Base-by-base conservation (phyloP, 2,888 invertebrate species). In the Phortica magna region DNA sequence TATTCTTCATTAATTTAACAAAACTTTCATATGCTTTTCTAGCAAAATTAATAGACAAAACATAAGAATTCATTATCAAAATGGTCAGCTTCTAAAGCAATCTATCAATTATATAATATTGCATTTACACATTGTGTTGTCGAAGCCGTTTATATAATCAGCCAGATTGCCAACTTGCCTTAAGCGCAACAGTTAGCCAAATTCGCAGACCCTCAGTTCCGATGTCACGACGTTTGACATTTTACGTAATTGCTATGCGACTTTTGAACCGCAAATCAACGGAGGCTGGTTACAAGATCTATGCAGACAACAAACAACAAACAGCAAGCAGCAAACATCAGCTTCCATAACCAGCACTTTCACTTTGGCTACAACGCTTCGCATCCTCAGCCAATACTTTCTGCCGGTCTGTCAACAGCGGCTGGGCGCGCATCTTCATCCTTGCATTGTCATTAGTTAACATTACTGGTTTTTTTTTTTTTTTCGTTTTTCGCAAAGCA, bases 141-240 rank as follows among this genome's bases (percentile, higher is more conserved):
- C n/a, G n/a, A n/a, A n/a, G 7, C 7, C 48, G 14, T 48, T 48
- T 48, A 48, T 7, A 48, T 12, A 1, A 48, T 9, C 48, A 48
- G 14, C 48, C 14, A 14, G 10, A 2, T 48, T 14, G 48, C 48
- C 48, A 48, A 48, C 48, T 5, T 14, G 48, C 48, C 2, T 48
- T 2, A 48, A 48, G 14, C 9, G 9, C 48, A 14, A 43, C 43
- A 7, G 43, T 10, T 7, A 43, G 6, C 6, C 7, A 43, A 14
- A 1, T 7, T 12, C 10, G 7, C 48, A 14, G n/a, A 22, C 61
- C 9, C 6, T 19, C 61, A 61, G 19, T 19, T 22, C 3, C 61
- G 77, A 76, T 72, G 78, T 77, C 78, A 48, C 76, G 83, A 79
- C 82, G 77, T 84, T 83, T 84, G 82, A 79, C 80, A 83, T 84